These are phyloP conservation scores for Aurelia sp. DNA, from an alignment of 30 jellyfish, hydroid and myxozoan genomes.

Conservation along the genomic window DNA sequence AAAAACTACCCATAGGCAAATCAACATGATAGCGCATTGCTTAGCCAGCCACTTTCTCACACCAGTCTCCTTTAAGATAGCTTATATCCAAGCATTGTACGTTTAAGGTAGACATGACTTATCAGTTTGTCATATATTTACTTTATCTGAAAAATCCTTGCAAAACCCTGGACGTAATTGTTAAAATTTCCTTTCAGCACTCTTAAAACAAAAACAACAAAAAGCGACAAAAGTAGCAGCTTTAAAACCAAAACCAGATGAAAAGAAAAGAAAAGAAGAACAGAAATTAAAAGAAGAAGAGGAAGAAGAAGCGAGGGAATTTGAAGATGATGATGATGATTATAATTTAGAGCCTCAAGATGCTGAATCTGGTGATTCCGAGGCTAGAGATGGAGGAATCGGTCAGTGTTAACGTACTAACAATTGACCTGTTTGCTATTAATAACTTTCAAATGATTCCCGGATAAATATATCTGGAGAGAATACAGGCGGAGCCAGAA, in stretches of 20 bases:
- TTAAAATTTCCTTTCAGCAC: not conserved
- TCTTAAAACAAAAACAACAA: slow-evolving; percentile 23
- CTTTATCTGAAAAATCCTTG: too few relatives aligned
- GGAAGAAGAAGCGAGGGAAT: slow-evolving; percentile 57
- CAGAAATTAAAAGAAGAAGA: slow-evolving; percentile 26
- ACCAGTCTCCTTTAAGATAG: too few relatives aligned
- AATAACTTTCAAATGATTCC: too few relatives aligned
- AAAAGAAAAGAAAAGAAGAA: not conserved
- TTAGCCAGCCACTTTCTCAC: too few relatives aligned
- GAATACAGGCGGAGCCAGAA: too few relatives aligned
- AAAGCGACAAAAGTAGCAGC: slow-evolving; percentile 52
- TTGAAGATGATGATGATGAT: slow-evolving; percentile 69
- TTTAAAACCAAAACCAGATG: slow-evolving; percentile 11
- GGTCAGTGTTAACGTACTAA: slow-evolving; percentile 4
- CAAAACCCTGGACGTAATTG: too few relatives aligned
- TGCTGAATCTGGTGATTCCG: slow-evolving; percentile 47
- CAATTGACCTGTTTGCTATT: too few relatives aligned
- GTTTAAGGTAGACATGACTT: too few relatives aligned
- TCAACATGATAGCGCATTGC: too few relatives aligned
- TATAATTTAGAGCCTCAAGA: slow-evolving; percentile 45
- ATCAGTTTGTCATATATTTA: too few relatives aligned
- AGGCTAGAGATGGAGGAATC: slow-evolving; percentile 67
- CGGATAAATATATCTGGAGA: too few relatives aligned
- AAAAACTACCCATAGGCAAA: too few relatives aligned
- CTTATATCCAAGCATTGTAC: not conserved